Base-by-base conservation (phyloP, 1,140 invertebrate genomes). In the Marisa cornuarietis region DNA sequence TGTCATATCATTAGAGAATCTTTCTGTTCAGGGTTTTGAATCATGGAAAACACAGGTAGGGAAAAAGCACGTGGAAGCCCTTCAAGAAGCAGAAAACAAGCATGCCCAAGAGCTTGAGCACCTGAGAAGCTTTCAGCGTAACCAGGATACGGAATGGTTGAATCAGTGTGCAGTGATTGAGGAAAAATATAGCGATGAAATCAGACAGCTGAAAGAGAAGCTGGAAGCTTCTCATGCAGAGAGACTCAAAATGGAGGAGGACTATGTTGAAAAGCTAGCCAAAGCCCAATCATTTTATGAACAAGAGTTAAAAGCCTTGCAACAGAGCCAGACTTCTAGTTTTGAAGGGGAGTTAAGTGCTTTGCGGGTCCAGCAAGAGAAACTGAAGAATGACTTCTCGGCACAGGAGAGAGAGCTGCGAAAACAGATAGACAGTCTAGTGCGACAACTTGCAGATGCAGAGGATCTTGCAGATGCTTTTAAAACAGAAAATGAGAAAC, bases 221-320 rank as follows among this genome's bases (percentile, higher is more conserved):
- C 78, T 83, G 78, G 85, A 86, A 51, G 76, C 73, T 42, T 79
- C 87, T 49, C 81, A 84, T 22, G 73, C 65, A 72, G 86, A 89
- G 58, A 90, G 88, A 84, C 54, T 74, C 26, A 83, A 86, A 85
- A 71, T 87, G 31, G 76, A 85, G 72, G 87, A 88, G 62, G 90
- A 91, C n/a, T 88, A 86, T 84, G 88, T 88, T 66, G 78, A 77
- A 31, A 91, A 91, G 77, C 81, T 90, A 24, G 79, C 71, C 49
- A 89, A 91, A 83, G 86, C 90, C 51, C 82, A 89, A 82, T 85
- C 88, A 62, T 90, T 90, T 80, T 90, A 90, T 84, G 87, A 90
- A 83, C 89, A 91, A 74, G 90, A 91, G 80, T 79, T 91, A 13
- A 86, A 88, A 61, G 88, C 84, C 49, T 76, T 90, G 26, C 85